These are phyloP conservation scores for Plectrocnemia conspersa DNA, from an alignment of 1,140 invertebrate species.

Conservation along the genomic window DNA sequence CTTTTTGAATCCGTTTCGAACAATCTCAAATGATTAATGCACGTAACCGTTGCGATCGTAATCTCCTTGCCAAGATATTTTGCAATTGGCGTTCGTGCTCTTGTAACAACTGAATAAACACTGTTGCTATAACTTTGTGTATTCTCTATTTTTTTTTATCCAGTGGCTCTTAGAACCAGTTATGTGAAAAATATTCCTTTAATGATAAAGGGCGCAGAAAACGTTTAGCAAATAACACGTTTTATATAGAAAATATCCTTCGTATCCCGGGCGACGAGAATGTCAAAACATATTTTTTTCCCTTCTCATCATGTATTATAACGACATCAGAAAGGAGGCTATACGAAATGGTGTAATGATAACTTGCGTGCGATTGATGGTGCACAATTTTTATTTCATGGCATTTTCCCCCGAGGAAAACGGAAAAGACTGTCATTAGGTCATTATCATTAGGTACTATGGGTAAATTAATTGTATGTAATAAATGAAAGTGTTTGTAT, in stretches of 20 bases:
- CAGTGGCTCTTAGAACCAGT: too few relatives aligned
- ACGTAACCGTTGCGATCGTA: slow-evolving; percentile 15
- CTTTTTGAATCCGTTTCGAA: slow-evolving; percentile 6
- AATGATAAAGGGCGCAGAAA: too few relatives aligned
- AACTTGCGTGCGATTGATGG: not conserved
- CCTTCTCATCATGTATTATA: slow-evolving; percentile 11
- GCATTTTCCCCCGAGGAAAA: too few relatives aligned
- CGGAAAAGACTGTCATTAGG: too few relatives aligned
- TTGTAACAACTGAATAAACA: slow-evolving; percentile 17
- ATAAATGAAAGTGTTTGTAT: too few relatives aligned
- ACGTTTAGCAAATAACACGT: too few relatives aligned
- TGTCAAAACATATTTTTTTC: slow-evolving; percentile 7
- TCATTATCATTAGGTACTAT: too few relatives aligned
- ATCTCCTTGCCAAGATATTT: slow-evolving; percentile 20
- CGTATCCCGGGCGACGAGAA: not conserved
- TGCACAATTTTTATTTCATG: slow-evolving; percentile 19
- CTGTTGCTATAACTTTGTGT: too few relatives aligned
- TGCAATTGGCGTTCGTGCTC: slow-evolving; percentile 18
- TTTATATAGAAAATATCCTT: not conserved
- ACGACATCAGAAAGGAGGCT: slow-evolving; percentile 10
- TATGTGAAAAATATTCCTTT: too few relatives aligned
- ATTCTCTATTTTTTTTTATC: too few relatives aligned
- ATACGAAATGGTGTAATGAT: slow-evolving; percentile 15
- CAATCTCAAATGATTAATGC: slow-evolving; percentile 15
- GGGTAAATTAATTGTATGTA: too few relatives aligned